These are phyloP conservation scores for Hydropsyche betteni DNA, from an alignment of 2,888 invertebrate species.

Conservation along the genomic window DNA sequence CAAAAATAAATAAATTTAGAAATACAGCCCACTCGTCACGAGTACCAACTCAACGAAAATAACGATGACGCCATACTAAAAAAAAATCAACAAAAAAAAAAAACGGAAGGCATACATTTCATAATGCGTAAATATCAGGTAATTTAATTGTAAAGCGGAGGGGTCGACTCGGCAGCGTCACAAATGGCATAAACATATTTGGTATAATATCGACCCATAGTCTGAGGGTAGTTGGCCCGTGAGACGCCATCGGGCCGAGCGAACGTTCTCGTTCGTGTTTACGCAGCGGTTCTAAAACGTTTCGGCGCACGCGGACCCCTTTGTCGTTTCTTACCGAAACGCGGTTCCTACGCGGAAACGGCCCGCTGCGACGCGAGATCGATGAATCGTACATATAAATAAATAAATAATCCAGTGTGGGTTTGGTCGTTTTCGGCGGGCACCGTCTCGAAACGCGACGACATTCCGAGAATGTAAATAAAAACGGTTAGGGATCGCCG, in stretches of 20 bases:
- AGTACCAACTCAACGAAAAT: too few relatives aligned
- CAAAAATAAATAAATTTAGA: too few relatives aligned
- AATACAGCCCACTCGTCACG: too few relatives aligned
- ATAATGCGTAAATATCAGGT: too few relatives aligned
- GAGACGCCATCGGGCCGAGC: not conserved
- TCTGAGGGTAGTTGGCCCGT: slow-evolving; percentile 28
- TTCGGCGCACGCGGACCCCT: too few relatives aligned
- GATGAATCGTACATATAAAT: not conserved
- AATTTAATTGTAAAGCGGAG: not conserved
- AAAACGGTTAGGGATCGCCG: slow-evolving; percentile 53
- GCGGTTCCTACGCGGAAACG: not conserved
- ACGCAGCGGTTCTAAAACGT: not conserved
- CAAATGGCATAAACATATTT: slow-evolving; percentile 5
- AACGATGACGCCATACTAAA: too few relatives aligned
- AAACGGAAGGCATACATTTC: too few relatives aligned
- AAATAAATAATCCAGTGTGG: too few relatives aligned
- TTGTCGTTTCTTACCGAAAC: not conserved
- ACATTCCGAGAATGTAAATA: slow-evolving; percentile 60
- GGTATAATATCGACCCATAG: slow-evolving; percentile 22
- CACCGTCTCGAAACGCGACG: slow-evolving; percentile 63
- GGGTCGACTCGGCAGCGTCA: not conserved
- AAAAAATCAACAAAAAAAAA: too few relatives aligned
- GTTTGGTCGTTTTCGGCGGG: too few relatives aligned
- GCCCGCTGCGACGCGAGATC: not conserved
- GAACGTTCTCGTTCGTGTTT: not conserved